These are phyloP conservation scores for Aphis gossypii DNA, from an alignment of 1,140 invertebrate genomes.

Conservation along the genomic window DNA sequence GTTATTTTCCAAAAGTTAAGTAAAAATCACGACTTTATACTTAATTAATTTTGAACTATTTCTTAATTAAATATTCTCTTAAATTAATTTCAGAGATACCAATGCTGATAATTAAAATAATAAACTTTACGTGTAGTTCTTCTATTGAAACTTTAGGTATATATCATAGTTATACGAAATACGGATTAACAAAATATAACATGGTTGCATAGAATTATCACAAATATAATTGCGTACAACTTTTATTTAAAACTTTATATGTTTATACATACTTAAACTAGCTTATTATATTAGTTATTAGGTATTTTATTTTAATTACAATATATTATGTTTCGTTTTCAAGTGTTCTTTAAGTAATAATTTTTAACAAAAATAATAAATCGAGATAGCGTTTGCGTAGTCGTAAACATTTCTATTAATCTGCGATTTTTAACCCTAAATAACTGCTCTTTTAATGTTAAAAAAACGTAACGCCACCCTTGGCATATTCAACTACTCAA, in stretches of 20 bases:
- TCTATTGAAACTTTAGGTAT: background rate
- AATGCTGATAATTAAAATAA: background rate
- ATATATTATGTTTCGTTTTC: background rate
- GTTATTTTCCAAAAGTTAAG: background rate
- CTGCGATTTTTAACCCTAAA: conserved; percentile 31
- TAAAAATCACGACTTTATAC: background rate
- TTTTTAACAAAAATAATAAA: background rate
- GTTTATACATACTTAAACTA: background rate
- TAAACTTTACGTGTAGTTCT: background rate
- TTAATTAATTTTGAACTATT: background rate
- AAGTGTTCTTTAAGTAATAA: conserved; percentile 9
- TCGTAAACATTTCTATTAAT: conserved; percentile 7
- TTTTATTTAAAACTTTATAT: background rate
- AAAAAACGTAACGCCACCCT: conserved; percentile 32
- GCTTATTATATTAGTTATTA: background rate
- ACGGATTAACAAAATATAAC: background rate
- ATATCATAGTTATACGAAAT: background rate
- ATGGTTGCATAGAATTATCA: background rate
- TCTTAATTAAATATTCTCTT: background rate
- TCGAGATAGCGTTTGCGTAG: background rate
- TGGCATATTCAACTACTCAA: background rate
- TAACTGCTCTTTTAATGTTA: conserved; percentile 44
- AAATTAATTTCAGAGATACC: background rate
- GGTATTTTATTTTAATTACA: conserved; percentile 25
- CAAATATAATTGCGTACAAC: background rate